Evolutionary conservation across 2,888 invertebrate genomes (phyloP).

Genomic region (Caenorhabditis auriculariae): DNA sequence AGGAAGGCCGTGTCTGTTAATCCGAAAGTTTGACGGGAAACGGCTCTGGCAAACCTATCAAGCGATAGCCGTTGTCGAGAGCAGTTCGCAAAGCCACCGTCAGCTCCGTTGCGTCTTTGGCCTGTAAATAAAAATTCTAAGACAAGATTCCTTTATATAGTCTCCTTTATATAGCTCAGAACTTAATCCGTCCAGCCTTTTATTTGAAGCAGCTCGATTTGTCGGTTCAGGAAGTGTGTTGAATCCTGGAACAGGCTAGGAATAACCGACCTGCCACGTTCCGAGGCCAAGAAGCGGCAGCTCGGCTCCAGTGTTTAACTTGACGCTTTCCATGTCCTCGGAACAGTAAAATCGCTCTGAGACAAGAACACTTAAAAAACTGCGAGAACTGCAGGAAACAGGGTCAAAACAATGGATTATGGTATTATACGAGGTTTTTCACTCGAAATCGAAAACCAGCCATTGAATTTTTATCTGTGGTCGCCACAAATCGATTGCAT

Average conservation of each 20-base stretch:
- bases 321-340: conserved; percentile 7
- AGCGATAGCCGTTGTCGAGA: conserved; percentile 59
- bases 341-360: too few species aligned
- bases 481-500: too few species aligned
- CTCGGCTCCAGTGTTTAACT: conserved; percentile 43
- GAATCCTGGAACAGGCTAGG: background rate
- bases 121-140: too few species aligned
- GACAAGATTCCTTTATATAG: too few species aligned
- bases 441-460: too few species aligned
- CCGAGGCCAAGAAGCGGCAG: conserved; percentile 55
- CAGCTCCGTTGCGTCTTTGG: conserved; percentile 39
- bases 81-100: conserved; percentile 49
- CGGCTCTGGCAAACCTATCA: conserved; percentile 66
- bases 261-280: conserved; percentile 46
- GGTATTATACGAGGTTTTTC: too few species aligned
- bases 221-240: background rate
- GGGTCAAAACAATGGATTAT: too few species aligned
- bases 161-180: background rate
- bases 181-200: background rate
- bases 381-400: too few species aligned
- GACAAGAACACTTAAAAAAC: too few species aligned
- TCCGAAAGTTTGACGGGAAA: too few species aligned
- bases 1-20: conserved; percentile 64
- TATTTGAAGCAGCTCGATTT: too few species aligned
- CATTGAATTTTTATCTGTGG: too few species aligned